These are phyloP conservation scores for Trichogramma evanescens DNA, from an alignment of 2,888 invertebrate species.

Conservation along the genomic window DNA sequence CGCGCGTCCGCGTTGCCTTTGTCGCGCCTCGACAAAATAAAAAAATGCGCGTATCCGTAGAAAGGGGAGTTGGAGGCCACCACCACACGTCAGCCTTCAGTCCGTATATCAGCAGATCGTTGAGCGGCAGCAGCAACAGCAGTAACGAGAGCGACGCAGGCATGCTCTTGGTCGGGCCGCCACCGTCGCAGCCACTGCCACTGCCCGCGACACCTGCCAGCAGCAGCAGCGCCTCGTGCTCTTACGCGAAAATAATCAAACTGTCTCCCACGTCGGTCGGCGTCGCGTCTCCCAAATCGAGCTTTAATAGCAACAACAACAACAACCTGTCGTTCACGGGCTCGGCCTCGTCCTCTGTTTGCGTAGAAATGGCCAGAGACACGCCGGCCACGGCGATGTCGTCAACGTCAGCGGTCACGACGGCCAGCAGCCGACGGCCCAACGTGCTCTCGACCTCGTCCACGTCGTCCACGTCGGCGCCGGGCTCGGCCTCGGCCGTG, in stretches of 20 bases:
- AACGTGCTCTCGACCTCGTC: conserved; percentile 45
- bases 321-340: not conserved
- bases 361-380: conserved; percentile 49
- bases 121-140: not conserved
- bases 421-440: conserved; percentile 38
- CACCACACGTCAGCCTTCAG: conserved; percentile 27
- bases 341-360: conserved; percentile 24
- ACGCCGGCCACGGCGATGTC: conserved; percentile 49
- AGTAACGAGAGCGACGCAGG: conserved; percentile 8
- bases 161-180: conserved; percentile 12
- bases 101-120: conserved; percentile 22
- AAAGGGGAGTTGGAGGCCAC: conserved; percentile 15
- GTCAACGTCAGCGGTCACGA: conserved; percentile 33
- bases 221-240: not conserved
- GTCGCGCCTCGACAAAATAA: not conserved
- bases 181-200: too few relatives aligned
- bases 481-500: conserved; percentile 7
- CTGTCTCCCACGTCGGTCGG: not conserved
- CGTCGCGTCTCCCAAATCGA: not conserved
- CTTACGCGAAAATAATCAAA: too few relatives aligned
- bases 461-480: conserved; percentile 34
- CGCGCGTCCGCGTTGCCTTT: not conserved
- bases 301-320: too few relatives aligned
- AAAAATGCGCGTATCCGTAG: conserved; percentile 28
- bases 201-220: too few relatives aligned